Evolutionary conservation across 2,888 invertebrate species (phyloP), one percentile per base, ranked within the genome.

Genomic region (Rhingia rostrata): DNA sequence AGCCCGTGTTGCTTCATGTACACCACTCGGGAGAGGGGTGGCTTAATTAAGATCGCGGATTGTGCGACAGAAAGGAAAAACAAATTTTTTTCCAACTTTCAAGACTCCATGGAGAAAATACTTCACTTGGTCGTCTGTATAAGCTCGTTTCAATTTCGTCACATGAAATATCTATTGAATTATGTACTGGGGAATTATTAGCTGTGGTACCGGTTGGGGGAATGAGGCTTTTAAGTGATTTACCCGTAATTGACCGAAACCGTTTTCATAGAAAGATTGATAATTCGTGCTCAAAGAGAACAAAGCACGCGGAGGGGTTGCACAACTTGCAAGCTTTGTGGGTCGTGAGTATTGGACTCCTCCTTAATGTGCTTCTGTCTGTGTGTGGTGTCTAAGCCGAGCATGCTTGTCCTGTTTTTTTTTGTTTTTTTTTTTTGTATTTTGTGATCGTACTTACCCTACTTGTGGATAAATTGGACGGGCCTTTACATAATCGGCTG

Each of bases 21-120:
- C 9, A 10, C 32, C 43, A 7, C 49, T 49, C 49, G 9, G 6
- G 32, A 53, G 49, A 33, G 74, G 51, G 49, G 61, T 43, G 61
- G 22, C 12, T 69, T 66, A 77, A 77, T 77, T 66, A 60, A 77
- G 77, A 73, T 69, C 70, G 12, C 51, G 7, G 58, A 58, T 63
- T 67, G 63, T 47, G 63, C 12, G 2, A 7, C 32, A 41, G 3
- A 32, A 41, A n/a, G 32, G 45, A 39, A 45, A 51, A 56, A 45
- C 74, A 61, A 75, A 14, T 51, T 30, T 41, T 37, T 22, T 22
- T 22, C 33, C 33, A 39, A 69, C 47, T 75, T 70, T 70, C 64
- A 70, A 75, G 67, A 39, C 61, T n/a, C 30, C 22, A 7, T 5
- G 54, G 33, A 53, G 10, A 54, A 54, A 45, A 37, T 22, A 30